Conservation (phyloP, 2,113 vertebrate species). For the Boleophthalmus pectinirostris region DNA sequence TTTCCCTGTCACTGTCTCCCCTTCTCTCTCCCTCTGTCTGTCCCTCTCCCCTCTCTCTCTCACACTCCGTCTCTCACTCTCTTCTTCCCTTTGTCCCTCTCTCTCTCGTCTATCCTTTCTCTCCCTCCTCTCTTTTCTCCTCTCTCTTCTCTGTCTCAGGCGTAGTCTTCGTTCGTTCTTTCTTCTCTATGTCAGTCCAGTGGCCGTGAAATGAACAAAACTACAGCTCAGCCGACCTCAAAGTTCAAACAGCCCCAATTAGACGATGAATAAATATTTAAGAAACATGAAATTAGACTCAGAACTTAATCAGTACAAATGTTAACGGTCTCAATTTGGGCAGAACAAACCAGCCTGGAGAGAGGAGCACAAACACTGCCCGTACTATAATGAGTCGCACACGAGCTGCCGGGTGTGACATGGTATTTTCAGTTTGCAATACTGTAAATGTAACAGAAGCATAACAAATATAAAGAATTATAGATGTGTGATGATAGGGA, state of each 20-base stretch:
- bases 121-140: background rate
- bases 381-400: background rate
- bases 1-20: no score
- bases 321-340: background rate
- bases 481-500: background rate
- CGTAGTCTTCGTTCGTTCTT: conserved; percentile 30
- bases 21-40: no score
- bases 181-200: conserved; percentile 25
- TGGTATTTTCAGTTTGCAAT: background rate
- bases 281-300: background rate
- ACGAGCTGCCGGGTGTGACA: background rate
- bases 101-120: no score
- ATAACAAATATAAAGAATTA: background rate
- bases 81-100: no score
- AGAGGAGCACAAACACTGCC: background rate
- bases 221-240: conserved; percentile 23
- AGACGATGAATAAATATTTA: conserved; percentile 1
- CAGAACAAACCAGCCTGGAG: background rate
- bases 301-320: background rate
- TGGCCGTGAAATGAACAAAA: conserved; percentile 15
- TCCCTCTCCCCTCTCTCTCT: no score
- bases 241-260: background rate
- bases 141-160: conserved; percentile 14
- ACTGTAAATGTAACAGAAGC: background rate
- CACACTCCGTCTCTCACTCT: no score